Base-by-base conservation (phyloP, 2,113 vertebrate genomes). In the Poeciliopsis retropinna region DNA sequence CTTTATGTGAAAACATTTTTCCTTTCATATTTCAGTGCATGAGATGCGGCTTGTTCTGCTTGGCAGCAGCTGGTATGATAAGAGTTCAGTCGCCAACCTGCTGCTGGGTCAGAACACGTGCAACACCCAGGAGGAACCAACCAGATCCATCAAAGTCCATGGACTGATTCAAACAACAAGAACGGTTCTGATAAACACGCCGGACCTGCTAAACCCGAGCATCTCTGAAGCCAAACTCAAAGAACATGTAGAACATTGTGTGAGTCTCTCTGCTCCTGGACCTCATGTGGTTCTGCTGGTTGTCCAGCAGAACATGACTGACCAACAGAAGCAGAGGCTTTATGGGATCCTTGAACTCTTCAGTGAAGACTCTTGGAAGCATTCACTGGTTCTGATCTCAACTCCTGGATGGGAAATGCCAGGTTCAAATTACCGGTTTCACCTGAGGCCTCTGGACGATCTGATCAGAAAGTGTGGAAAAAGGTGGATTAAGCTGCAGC, bases 81-180 rank as follows among this genome's bases (percentile, higher is more conserved):
- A 29, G 14, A 29, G 41, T 68, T 68, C n/a, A 19, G 37, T 68
- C 3, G 57, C 15, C 0, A 63, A 72, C 60, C 0, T 63, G 0
- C 0, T 72, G 41, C 34, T 51, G 0, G 0, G 13, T 17, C 3
- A 31, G 0, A 51, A 12, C 1, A 8, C 1, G 22, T 51, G 54
- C 29, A 64, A 28, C 30, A 11, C 14, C 0, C 0, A 3, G 10
- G 41, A 73, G 30, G 29, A 64, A 13, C 41, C 62, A 32, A 10
- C 1, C 4, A 0, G 2, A 0, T 64, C 61, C 31, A 17, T 34
- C 4, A 9, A 4, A 34, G 25, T 2, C 62, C 27, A 11, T 2
- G 25, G 29, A 34, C 3, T 1, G 0, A 11, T 32, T 10, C 14
- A 12, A 4, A 41, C 6, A 6, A 64, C n/a, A 47, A 1, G 3